A percentile compares a stretch with the other conserved stretches of the same genome.
These are phyloP conservation scores for Drosophila nigricruria DNA, from an alignment of 2,888 invertebrate species.

Conservation along the genomic window DNA sequence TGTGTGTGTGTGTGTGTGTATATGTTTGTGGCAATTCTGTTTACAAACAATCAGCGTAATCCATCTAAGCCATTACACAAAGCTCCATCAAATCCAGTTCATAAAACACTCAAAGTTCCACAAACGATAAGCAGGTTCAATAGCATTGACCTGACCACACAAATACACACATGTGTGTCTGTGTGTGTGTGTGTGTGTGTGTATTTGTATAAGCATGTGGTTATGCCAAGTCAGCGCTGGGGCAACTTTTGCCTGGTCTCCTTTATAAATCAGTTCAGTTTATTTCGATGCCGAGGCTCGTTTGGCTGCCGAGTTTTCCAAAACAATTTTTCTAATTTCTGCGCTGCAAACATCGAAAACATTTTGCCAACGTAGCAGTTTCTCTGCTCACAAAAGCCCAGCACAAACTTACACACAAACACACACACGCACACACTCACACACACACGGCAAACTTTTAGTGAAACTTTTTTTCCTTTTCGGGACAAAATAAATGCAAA, in stretches of 20 bases:
- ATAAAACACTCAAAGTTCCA: slow-evolving; percentile 86
- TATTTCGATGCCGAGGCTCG: slow-evolving; percentile 58
- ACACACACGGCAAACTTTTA: slow-evolving; percentile 45
- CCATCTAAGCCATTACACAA: slow-evolving; percentile 45
- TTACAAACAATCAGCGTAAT: slow-evolving; percentile 60
- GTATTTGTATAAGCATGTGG: slow-evolving; percentile 19
- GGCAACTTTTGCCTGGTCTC: slow-evolving; percentile 37
- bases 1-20: background rate
- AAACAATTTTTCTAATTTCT: slow-evolving; percentile 79
- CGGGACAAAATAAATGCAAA: slow-evolving; percentile 76
- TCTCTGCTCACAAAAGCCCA: slow-evolving; percentile 32
- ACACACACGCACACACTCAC: slow-evolving; percentile 14
- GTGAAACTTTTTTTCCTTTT: slow-evolving; percentile 43
- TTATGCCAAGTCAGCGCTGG: slow-evolving; percentile 51
- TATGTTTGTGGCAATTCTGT: slow-evolving; percentile 15
- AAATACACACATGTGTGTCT: background rate
- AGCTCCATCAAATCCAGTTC: slow-evolving; percentile 64
- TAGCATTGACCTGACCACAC: slow-evolving; percentile 31
- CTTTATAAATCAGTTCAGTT: slow-evolving; percentile 75
- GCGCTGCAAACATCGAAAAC: slow-evolving; percentile 53
- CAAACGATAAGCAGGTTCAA: slow-evolving; percentile 18
- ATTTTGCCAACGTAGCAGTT: slow-evolving; percentile 69
- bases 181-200: slow-evolving; percentile 2
- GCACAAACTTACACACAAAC: slow-evolving; percentile 12
- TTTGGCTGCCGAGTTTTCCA: slow-evolving; percentile 56